phyloP scores from a whole-genome alignment of 2,113 vertebrate genomes.

The Nematolebias whitei region DNA sequence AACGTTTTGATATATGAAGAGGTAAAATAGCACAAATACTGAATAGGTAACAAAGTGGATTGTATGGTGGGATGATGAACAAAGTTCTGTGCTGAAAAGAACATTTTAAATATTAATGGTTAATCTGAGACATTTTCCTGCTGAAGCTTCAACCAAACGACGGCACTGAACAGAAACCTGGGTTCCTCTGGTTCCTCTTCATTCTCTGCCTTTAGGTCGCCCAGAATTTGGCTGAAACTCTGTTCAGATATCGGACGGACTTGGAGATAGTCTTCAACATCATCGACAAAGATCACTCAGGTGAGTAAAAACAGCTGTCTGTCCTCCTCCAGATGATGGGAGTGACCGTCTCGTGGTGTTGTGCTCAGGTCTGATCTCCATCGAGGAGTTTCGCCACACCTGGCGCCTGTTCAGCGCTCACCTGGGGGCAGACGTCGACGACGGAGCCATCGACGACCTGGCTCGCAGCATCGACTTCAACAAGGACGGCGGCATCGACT shows the following conservation, averaged over 20 bases:
- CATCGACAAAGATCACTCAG: constrained; percentile 94
- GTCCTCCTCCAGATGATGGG: neutral
- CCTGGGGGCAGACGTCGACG: constrained; percentile 78
- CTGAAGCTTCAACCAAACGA: too few species aligned
- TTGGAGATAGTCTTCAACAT: constrained; percentile 94
- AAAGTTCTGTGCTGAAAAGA: too few species aligned
- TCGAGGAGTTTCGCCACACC: constrained; percentile 90
- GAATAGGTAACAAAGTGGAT: too few species aligned
- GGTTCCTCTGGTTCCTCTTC: neutral
- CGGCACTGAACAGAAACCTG: too few species aligned
- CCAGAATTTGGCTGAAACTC: constrained; percentile 86
- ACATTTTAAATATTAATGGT: too few species aligned
- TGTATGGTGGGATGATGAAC: too few species aligned
- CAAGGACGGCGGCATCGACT: constrained; percentile 96
- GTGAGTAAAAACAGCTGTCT: constrained; percentile 78
- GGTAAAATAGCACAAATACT: too few species aligned
- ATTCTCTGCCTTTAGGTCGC: constrained; percentile 77
- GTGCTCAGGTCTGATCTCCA: constrained; percentile 89
- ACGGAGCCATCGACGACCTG: constrained; percentile 85
- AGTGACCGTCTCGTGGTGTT: neutral
- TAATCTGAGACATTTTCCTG: too few species aligned
- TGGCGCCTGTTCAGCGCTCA: constrained; percentile 94
- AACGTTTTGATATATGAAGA: too few species aligned
- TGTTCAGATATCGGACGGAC: constrained; percentile 91
- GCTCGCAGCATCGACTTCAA: constrained; percentile 91